Conservation (phyloP, 2,888 invertebrate species). For the Callosobruchus maculatus region DNA sequence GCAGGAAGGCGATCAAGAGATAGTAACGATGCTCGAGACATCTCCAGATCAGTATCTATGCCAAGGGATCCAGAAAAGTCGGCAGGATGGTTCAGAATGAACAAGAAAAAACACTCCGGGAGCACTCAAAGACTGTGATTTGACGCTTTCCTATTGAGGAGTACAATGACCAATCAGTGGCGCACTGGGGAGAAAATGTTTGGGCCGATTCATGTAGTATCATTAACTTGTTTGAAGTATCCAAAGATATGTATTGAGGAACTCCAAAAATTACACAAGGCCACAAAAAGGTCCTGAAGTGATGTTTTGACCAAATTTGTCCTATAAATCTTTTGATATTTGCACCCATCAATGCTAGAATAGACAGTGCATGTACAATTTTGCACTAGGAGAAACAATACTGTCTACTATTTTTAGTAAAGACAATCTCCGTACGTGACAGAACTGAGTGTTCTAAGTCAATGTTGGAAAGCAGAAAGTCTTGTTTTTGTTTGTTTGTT, state of each 20-base stretch:
- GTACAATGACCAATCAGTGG: not conserved
- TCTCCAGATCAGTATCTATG: slow-evolving; percentile 67
- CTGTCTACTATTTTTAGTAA: too few species aligned
- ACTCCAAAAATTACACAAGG: not conserved
- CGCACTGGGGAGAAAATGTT: not conserved
- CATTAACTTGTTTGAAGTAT: not conserved
- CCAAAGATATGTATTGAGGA: not conserved
- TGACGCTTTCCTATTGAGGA: not conserved
- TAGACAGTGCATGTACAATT: too few species aligned
- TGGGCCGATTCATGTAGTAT: not conserved
- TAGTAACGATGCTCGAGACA: slow-evolving; percentile 45
- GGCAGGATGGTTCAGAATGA: slow-evolving; percentile 69
- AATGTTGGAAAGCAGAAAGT: too few species aligned
- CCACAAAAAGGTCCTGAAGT: too few species aligned
- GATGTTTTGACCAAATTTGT: too few species aligned
- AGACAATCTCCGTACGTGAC: too few species aligned
- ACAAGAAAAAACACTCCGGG: slow-evolving; percentile 50
- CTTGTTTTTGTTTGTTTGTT: too few species aligned
- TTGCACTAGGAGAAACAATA: too few species aligned
- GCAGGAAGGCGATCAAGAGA: slow-evolving; percentile 24
- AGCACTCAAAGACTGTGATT: slow-evolving; percentile 42
- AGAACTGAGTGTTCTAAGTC: too few species aligned
- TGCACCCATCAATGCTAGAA: too few species aligned
- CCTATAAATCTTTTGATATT: too few species aligned
- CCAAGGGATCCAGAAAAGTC: slow-evolving; percentile 69